These are phyloP conservation scores for Phrynocephalus guinanensis DNA, from an alignment of 2,797 vertebrate genomes.

Conservation along the genomic window DNA sequence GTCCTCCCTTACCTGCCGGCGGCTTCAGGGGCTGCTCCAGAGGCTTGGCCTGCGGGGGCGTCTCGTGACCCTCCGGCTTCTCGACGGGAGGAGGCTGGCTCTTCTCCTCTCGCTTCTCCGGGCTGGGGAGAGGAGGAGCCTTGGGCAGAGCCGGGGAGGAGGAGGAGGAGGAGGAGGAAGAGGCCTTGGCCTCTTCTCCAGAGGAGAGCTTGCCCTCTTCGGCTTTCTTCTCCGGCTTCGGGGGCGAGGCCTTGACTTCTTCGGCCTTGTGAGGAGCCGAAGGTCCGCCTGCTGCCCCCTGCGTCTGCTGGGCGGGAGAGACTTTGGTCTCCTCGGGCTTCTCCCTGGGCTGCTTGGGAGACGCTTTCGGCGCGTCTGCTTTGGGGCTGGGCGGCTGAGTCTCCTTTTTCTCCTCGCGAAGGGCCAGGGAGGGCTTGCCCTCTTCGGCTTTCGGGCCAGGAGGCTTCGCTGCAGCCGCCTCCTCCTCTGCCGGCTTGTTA, in stretches of 20 bases:
- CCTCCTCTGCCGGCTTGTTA: not conserved
- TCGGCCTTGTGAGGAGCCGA: not conserved
- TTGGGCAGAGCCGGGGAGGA: not conserved
- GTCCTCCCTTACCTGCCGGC: slow-evolving; percentile 41
- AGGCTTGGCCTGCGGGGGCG: not conserved
- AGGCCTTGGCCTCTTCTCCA: not conserved
- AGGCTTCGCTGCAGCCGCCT: not conserved
- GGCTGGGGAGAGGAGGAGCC: too few species aligned
- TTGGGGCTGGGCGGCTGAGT: not conserved
- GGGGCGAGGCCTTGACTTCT: not conserved
- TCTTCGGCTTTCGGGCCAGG: not conserved
- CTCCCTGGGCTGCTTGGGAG: not conserved
- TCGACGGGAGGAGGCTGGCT: not conserved
- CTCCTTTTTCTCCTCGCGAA: not conserved
- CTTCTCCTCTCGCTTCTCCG: not conserved
- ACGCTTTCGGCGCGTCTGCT: not conserved
- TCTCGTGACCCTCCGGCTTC: not conserved
- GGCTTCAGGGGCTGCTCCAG: rapidly evolving
- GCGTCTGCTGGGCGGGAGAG: not conserved
- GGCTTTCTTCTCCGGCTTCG: not conserved
- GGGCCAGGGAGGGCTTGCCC: not conserved
- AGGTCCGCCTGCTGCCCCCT: not conserved
- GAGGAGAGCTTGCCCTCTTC: not conserved
- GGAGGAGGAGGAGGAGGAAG: not conserved
- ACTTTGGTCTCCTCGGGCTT: not conserved